Evolutionary conservation across 2,888 invertebrate species (phyloP).

Genomic region (Eupithecia centaureata): DNA sequence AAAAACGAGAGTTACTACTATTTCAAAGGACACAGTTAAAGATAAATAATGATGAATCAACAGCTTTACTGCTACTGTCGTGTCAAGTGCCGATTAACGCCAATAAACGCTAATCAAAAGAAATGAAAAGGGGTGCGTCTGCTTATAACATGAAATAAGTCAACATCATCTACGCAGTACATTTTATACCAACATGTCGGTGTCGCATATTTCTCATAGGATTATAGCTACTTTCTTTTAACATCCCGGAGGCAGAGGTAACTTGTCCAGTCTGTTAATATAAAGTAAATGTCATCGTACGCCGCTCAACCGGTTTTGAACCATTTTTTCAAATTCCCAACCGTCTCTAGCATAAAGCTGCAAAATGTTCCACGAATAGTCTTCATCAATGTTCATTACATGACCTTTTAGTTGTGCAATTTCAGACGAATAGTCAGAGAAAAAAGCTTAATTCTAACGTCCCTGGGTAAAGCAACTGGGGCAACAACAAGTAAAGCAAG

Average conservation of each 20-base stretch:
- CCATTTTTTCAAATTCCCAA: conserved; percentile 58
- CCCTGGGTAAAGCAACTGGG: conserved; percentile 21
- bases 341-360: conserved; percentile 64
- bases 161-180: conserved; percentile 20
- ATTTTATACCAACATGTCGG: conserved; percentile 46
- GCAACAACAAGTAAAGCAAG: too few relatives aligned
- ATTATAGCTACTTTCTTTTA: conserved; percentile 72
- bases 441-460: conserved; percentile 25
- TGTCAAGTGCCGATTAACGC: conserved; percentile 28
- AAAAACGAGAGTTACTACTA: too few relatives aligned
- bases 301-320: conserved; percentile 69
- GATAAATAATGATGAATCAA: not conserved
- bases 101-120: conserved; percentile 36
- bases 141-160: conserved; percentile 19
- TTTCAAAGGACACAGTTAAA: not conserved
- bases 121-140: conserved; percentile 38
- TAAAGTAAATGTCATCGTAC: conserved; percentile 78
- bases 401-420: conserved; percentile 45
- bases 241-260: conserved; percentile 59
- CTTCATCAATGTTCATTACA: conserved; percentile 39
- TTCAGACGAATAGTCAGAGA: conserved; percentile 27
- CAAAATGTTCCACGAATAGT: conserved; percentile 52
- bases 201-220: conserved; percentile 36
- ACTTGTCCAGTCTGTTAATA: conserved; percentile 71
- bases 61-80: conserved; percentile 4